Evolutionary conservation across 2,113 vertebrate genomes (phyloP).

Genomic region (Colaptes auratus): DNA sequence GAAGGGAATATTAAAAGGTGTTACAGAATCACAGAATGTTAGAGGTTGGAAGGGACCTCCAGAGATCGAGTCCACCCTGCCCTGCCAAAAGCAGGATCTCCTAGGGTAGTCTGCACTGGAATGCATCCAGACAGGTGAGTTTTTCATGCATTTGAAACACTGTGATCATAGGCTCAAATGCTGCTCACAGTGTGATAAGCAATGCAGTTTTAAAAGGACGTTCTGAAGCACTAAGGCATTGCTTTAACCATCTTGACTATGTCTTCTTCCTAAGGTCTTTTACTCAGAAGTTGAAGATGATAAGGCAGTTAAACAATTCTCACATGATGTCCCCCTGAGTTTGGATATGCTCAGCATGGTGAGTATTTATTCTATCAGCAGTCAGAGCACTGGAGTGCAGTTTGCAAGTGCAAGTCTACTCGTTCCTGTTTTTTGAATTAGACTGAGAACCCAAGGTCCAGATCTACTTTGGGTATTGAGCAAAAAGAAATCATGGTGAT

Average conservation of each 20-base stretch:
- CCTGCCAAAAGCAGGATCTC: too few relatives aligned
- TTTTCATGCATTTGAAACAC: neutral
- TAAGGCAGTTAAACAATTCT: conserved; percentile 72
- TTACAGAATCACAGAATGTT: too few relatives aligned
- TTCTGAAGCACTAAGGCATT: neutral
- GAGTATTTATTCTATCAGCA: conserved; percentile 67
- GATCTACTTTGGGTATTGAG: neutral
- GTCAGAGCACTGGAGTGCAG: neutral
- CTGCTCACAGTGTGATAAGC: neutral
- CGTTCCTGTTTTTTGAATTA: neutral
- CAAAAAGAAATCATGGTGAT: neutral
- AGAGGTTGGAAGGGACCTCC: too few relatives aligned
- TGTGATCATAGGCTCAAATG: neutral
- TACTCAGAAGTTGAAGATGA: conserved; percentile 83
- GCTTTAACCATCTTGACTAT: neutral
- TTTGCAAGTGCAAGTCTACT: neutral
- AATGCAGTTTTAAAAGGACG: neutral
- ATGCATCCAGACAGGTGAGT: too few relatives aligned
- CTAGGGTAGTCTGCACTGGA: too few relatives aligned
- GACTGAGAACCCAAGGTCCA: neutral
- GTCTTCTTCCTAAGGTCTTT: conserved; percentile 83
- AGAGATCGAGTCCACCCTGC: too few relatives aligned
- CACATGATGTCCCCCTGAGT: conserved; percentile 80
- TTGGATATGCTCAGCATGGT: conserved; percentile 83
- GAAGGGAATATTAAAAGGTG: neutral